phyloP scores from a whole-genome alignment of 2,888 invertebrate species.

The Phyllotreta striolata region DNA sequence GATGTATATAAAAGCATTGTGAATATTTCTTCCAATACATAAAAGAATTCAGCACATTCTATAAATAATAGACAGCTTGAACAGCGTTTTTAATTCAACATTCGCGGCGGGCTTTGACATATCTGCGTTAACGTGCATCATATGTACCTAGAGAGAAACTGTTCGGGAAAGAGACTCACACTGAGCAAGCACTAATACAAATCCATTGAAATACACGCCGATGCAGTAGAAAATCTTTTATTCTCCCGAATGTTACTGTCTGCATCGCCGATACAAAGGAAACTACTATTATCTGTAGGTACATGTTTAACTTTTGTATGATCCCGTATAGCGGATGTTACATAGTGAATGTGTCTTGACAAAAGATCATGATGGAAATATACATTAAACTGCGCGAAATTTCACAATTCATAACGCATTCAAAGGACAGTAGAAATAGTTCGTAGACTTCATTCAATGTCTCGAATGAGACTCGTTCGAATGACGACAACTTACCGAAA shows the following conservation, averaged over 20 bases:
- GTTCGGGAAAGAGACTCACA: neutral
- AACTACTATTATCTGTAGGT: neutral
- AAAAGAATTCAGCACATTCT: too few relatives aligned
- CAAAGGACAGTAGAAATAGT: slow-evolving; percentile 2
- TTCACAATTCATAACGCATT: slow-evolving; percentile 1
- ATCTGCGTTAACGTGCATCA: too few relatives aligned
- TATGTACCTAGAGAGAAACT: too few relatives aligned
- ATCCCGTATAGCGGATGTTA: too few relatives aligned
- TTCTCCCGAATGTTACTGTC: slow-evolving; percentile 1
- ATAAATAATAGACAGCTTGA: too few relatives aligned
- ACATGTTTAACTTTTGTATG: neutral
- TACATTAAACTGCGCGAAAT: neutral
- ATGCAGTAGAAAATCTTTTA: slow-evolving; percentile 13
- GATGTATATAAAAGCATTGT: too few relatives aligned
- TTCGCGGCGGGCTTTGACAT: too few relatives aligned
- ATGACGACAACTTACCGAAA: slow-evolving; percentile 76
- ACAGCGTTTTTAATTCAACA: too few relatives aligned
- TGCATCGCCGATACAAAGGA: neutral
- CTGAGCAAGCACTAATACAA: neutral
- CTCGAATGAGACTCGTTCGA: neutral
- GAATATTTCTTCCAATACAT: too few relatives aligned
- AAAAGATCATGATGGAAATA: too few relatives aligned
- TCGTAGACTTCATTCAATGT: neutral
- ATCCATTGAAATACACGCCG: slow-evolving; percentile 1
- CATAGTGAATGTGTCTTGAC: neutral